These are phyloP conservation scores for Tachina grossa DNA, from an alignment of 2,888 invertebrate genomes.

Conservation along the genomic window DNA sequence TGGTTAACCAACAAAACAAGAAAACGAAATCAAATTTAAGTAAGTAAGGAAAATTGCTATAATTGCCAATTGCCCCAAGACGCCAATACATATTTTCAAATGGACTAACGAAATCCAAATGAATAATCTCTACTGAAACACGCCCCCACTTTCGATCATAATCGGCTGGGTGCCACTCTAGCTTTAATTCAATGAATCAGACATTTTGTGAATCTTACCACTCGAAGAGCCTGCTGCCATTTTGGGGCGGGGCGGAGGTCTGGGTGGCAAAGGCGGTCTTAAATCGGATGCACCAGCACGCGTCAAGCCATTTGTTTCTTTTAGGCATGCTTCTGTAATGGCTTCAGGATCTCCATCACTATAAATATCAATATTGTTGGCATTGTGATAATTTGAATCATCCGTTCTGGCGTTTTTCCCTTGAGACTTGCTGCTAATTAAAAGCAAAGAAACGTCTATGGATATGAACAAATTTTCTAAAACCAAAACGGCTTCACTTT, in stretches of 20 bases:
- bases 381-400: conserved; percentile 73
- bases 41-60: no score
- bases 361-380: conserved; percentile 77
- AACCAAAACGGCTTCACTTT: not conserved
- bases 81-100: no score
- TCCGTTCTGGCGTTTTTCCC: conserved; percentile 61
- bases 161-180: no score
- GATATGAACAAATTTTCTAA: not conserved
- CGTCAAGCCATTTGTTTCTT: conserved; percentile 74
- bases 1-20: no score
- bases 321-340: conserved; percentile 76
- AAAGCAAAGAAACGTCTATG: not conserved
- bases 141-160: no score
- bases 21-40: no score
- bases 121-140: no score
- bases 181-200: no score
- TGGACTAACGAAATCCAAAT: no score
- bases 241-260: conserved; percentile 80
- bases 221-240: conserved; percentile 74
- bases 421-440: conserved; percentile 43
- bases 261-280: conserved; percentile 82
- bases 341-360: conserved; percentile 76
- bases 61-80: no score
- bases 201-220: conserved; percentile 72
- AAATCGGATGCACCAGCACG: conserved; percentile 74